phyloP scores from a whole-genome alignment of 2,797 vertebrate genomes.

The Oophaga sylvatica region DNA sequence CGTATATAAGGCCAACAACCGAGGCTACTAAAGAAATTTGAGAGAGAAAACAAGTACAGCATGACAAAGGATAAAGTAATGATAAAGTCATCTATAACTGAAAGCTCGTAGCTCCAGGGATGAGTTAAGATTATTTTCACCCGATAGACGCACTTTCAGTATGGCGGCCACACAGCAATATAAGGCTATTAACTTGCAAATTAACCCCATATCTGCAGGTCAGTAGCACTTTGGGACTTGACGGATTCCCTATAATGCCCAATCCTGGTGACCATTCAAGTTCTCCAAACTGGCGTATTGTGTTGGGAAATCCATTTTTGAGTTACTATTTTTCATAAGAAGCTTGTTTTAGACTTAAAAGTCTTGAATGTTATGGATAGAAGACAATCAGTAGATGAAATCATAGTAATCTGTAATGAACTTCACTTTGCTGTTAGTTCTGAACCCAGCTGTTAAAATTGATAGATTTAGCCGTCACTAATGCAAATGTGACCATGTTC shows the following conservation, averaged over 20 bases:
- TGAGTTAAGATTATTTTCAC: no score
- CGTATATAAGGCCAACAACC: no score
- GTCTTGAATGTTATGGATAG: not conserved
- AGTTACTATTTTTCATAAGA: not conserved
- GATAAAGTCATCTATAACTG: no score
- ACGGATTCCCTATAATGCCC: not conserved
- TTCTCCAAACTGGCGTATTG: not conserved
- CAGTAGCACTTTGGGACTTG: no score
- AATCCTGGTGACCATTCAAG: not conserved
- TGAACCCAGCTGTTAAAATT: constrained; percentile 10
- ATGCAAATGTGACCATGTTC: constrained; percentile 1
- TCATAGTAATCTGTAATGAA: not conserved
- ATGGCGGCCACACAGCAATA: no score
- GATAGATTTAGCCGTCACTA: not conserved
- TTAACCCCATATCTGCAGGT: no score
- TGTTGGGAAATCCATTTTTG: not conserved
- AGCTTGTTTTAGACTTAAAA: not conserved
- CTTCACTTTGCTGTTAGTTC: not conserved
- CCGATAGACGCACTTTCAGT: no score
- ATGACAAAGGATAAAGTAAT: no score
- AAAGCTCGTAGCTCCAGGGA: no score
- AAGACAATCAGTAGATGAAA: not conserved
- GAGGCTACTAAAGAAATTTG: no score
- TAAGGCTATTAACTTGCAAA: no score
- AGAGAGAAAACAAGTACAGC: no score